A percentile compares a stretch with the other conserved stretches of the same genome.
Conservation (phyloP, 1,140 invertebrate genomes). For the Hormaphis cornu region DNA sequence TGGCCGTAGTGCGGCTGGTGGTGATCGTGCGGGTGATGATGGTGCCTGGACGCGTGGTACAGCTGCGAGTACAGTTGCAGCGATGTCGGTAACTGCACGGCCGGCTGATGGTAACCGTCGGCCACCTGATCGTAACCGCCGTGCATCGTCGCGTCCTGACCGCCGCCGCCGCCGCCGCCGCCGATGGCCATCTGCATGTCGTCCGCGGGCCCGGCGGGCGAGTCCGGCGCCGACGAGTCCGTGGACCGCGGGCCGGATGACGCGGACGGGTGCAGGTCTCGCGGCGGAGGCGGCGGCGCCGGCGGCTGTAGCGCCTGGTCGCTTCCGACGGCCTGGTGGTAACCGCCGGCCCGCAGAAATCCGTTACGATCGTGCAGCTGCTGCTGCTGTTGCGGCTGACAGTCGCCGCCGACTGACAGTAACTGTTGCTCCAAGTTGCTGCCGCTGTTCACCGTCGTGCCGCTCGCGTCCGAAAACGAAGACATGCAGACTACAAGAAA, state of each 20-base stretch:
- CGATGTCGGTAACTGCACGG: constrained; percentile 12
- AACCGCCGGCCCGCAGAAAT: neutral
- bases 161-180: neutral
- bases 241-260: constrained; percentile 15
- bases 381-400: neutral
- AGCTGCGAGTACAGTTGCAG: constrained; percentile 15
- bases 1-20: constrained; percentile 4
- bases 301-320: neutral
- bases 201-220: neutral
- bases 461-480: constrained; percentile 2
- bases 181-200: constrained; percentile 25
- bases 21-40: constrained; percentile 10
- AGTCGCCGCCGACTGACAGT: neutral
- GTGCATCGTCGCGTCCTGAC: too few relatives aligned
- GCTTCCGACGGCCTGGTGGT: neutral
- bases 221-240: constrained; percentile 11
- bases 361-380: neutral
- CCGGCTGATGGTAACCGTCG: neutral
- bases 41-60: constrained; percentile 18
- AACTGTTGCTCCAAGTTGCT: constrained; percentile 4
- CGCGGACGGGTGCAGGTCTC: constrained; percentile 1
- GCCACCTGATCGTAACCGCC: neutral
- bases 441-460: neutral
- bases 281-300: neutral
- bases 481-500: constrained; percentile 1